Conservation (phyloP, 2,888 invertebrate genomes). For the Thalpophila matura region DNA sequence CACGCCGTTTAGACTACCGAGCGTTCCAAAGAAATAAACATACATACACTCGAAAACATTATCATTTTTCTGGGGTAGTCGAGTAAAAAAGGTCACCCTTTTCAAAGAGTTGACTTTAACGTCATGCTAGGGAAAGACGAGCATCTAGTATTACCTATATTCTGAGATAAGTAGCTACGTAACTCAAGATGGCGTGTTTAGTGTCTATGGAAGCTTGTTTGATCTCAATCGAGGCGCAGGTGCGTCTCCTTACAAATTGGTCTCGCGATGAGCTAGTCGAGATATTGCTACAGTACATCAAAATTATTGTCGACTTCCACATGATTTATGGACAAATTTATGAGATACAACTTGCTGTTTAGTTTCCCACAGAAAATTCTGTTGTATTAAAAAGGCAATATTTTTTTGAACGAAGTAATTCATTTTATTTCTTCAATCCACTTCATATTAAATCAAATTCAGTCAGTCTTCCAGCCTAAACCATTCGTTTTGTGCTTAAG, state of each 20-base stretch:
- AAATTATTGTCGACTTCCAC: conserved; percentile 75
- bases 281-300: conserved; percentile 74
- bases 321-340: conserved; percentile 72
- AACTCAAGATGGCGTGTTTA: conserved; percentile 30
- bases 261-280: conserved; percentile 66
- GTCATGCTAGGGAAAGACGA: conserved; percentile 18
- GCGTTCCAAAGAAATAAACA: too few species aligned
- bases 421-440: conserved; percentile 6
- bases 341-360: conserved; percentile 42
- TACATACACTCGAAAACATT: too few species aligned
- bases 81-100: background rate
- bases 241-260: conserved; percentile 75
- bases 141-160: conserved; percentile 35
- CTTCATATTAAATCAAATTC: conserved; percentile 15
- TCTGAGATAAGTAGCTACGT: conserved; percentile 22
- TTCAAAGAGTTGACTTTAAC: conserved; percentile 11
- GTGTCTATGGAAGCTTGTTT: conserved; percentile 30
- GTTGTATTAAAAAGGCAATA: background rate
- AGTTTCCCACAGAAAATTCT: conserved; percentile 5
- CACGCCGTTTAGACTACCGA: too few species aligned
- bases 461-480: conserved; percentile 1
- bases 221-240: conserved; percentile 71
- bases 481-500: conserved; percentile 13
- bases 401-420: background rate
- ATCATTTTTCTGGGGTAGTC: too few species aligned